Conservation (phyloP, 2,888 invertebrate species). For the Strigamia maritima region DNA sequence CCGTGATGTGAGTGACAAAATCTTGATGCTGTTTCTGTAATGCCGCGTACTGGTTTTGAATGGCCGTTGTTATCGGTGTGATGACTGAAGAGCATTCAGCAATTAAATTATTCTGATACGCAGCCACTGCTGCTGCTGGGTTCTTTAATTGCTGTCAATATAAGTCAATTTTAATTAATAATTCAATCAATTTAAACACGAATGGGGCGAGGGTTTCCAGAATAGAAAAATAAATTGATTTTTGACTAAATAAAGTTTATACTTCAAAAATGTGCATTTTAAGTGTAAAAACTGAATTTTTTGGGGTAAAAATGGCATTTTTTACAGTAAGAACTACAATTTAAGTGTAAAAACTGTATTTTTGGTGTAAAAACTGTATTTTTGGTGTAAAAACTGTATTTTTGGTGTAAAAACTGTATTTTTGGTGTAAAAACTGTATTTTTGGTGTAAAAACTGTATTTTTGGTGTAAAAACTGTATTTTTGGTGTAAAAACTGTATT, state of each 20-base stretch:
- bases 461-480: not conserved
- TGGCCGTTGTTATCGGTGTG: constrained; percentile 70
- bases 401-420: no score
- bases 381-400: no score
- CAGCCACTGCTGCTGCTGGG: constrained; percentile 50
- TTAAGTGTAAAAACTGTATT: no score
- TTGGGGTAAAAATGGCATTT: not conserved
- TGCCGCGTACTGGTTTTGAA: constrained; percentile 74
- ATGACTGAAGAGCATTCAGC: constrained; percentile 75
- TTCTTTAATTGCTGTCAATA: constrained; percentile 54
- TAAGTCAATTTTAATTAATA: constrained; percentile 19
- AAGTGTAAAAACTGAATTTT: not conserved
- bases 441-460: constrained; percentile 2
- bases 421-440: no score
- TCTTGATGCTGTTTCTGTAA: constrained; percentile 94
- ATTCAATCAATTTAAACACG: no score
- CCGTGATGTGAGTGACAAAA: constrained; percentile 84
- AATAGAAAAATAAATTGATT: no score
- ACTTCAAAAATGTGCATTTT: not conserved
- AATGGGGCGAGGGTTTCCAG: no score
- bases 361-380: no score
- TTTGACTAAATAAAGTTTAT: not conserved
- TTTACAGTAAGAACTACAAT: no score
- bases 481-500: not conserved
- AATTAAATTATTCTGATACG: constrained; percentile 66